These are phyloP conservation scores for Pollenia labialis DNA, from an alignment of 2,888 invertebrate genomes.

Conservation along the genomic window DNA sequence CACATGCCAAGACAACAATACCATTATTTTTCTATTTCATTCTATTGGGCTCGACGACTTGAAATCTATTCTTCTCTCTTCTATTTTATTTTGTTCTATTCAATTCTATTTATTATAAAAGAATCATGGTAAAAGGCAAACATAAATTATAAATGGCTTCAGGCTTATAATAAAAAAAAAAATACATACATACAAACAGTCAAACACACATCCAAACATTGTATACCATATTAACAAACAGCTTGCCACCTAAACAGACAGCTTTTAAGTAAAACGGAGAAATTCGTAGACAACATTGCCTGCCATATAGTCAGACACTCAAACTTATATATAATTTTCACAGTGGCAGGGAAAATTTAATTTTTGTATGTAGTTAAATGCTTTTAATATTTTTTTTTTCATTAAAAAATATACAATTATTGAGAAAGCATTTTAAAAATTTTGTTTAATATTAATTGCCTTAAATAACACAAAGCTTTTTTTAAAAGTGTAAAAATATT, in stretches of 20 bases:
- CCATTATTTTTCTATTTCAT: constrained; percentile 46
- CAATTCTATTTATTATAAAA: constrained; percentile 63
- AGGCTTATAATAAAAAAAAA: constrained; percentile 46
- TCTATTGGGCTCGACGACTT: constrained; percentile 13
- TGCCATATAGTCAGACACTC: not conserved
- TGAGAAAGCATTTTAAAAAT: too few species aligned
- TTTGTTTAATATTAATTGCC: too few species aligned
- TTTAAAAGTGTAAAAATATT: too few species aligned
- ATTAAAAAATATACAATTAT: too few species aligned
- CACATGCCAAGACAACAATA: constrained; percentile 56
- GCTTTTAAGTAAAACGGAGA: constrained; percentile 33
- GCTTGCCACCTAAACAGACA: constrained; percentile 26
- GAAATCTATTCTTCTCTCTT: constrained; percentile 4
- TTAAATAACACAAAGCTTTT: too few species aligned
- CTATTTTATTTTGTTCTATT: constrained; percentile 41
- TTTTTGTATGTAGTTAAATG: too few species aligned
- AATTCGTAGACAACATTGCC: constrained; percentile 52
- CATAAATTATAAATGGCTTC: constrained; percentile 67
- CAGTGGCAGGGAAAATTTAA: constrained; percentile 23
- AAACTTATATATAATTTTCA: not conserved
- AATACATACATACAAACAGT: not conserved
- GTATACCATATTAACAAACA: constrained; percentile 19
- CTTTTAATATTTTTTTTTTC: too few species aligned
- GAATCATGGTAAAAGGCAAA: constrained; percentile 63
- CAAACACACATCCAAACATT: not conserved